A percentile compares a stretch with the other conserved stretches of the same genome.
These are phyloP conservation scores for Gandaritis pyraliata DNA, from an alignment of 2,888 invertebrate species.

Conservation along the genomic window DNA sequence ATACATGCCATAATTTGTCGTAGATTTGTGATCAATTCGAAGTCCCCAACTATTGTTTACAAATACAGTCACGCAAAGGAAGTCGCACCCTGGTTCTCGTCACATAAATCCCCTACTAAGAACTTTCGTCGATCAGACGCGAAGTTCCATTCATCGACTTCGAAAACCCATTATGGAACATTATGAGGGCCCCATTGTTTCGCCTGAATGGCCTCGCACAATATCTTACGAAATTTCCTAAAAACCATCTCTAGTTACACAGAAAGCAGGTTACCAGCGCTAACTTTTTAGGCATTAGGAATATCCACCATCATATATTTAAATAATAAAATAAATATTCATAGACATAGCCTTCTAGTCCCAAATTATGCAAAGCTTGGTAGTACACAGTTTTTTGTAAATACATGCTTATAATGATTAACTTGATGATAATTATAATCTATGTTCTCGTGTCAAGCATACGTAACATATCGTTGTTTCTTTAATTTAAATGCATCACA, in stretches of 20 bases:
- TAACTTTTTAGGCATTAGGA: too few species aligned
- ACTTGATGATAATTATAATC: too few species aligned
- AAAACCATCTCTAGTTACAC: conserved; percentile 60
- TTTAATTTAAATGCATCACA: too few species aligned
- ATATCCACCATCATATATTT: too few species aligned
- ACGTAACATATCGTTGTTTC: too few species aligned
- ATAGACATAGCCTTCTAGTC: too few species aligned
- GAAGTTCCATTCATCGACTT: conserved; percentile 77
- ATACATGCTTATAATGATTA: too few species aligned
- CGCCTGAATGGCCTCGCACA: conserved; percentile 78
- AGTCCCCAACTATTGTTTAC: conserved; percentile 32
- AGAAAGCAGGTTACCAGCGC: conserved; percentile 10
- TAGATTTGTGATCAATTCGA: background rate
- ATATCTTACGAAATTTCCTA: conserved; percentile 83
- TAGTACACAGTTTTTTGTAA: too few species aligned
- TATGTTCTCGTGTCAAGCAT: too few species aligned
- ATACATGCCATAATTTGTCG: background rate
- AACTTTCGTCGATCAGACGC: conserved; percentile 73
- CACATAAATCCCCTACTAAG: conserved; percentile 68
- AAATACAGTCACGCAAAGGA: conserved; percentile 58
- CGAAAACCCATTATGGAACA: conserved; percentile 80
- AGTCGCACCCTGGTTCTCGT: conserved; percentile 71
- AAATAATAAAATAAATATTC: too few species aligned
- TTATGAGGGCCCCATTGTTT: conserved; percentile 79
- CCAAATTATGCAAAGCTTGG: too few species aligned